Evolutionary conservation across 2,888 invertebrate genomes (phyloP).

Genomic region (Cheiracanthium punctorium): DNA sequence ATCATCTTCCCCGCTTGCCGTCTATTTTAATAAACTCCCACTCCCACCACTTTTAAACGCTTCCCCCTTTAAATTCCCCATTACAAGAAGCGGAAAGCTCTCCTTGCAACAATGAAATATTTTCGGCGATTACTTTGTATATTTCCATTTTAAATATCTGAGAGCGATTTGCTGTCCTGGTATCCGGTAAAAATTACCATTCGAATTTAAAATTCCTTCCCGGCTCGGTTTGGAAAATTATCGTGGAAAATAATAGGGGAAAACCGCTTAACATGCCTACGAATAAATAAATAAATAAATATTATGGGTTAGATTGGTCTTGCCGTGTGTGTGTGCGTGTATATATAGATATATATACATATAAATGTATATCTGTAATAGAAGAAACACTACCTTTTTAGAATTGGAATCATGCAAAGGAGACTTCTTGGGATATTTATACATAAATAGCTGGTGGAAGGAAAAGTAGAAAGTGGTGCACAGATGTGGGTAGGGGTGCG

Average conservation of each 20-base stretch:
- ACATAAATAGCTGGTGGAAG: slow-evolving; percentile 56
- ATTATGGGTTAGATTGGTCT: slow-evolving; percentile 4
- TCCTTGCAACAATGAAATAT: slow-evolving; percentile 43
- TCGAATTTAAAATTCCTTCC: slow-evolving; percentile 29
- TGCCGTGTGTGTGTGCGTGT: too few species aligned
- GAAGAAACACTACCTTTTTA: slow-evolving; percentile 42
- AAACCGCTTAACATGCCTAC: neutral
- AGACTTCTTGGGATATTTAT: slow-evolving; percentile 49
- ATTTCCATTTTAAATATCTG: slow-evolving; percentile 35
- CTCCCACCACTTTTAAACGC: neutral
- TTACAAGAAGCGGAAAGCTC: slow-evolving; percentile 25
- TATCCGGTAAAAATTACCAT: slow-evolving; percentile 50
- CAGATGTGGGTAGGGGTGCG: slow-evolving; percentile 26
- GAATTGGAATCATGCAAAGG: slow-evolving; percentile 68
- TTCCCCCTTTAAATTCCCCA: slow-evolving; percentile 38
- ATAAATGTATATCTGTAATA: slow-evolving; percentile 6
- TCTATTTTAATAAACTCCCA: neutral
- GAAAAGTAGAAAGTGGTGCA: slow-evolving; percentile 29
- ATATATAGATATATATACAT: too few species aligned
- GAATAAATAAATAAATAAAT: slow-evolving; percentile 14
- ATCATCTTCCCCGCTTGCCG: neutral
- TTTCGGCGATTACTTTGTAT: slow-evolving; percentile 43
- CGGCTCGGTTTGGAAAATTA: slow-evolving; percentile 37
- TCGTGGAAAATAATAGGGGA: slow-evolving; percentile 42
- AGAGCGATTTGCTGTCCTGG: slow-evolving; percentile 5